Evolutionary conservation across 2,888 invertebrate species (phyloP), one percentile per base, ranked within the genome.

Genomic region (Orthosia cruda): DNA sequence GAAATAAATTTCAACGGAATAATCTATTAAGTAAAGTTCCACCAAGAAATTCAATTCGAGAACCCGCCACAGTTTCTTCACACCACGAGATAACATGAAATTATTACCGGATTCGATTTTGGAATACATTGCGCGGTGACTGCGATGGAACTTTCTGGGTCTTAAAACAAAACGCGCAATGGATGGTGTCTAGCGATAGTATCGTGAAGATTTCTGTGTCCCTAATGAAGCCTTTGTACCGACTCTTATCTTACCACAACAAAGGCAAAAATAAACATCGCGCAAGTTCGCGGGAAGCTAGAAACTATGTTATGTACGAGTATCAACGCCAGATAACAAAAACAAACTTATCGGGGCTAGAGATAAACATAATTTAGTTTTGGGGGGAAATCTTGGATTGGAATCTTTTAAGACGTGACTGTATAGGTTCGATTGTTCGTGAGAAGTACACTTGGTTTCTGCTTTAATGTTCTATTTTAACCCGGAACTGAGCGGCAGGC

Each of bases 191-290:
- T 13, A 9, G 12, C 12, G 15, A 15, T 13, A 26, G 18, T n/a
- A 47, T 72, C 63, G 32, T 2, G 2, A 57, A 15, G 32, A 61
- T 20, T 50, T 52, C 23, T 32, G 66, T 40, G 50, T 55, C 26
- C 23, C 5, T 67, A 77, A 70, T 79, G 63, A 66, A 71, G 63
- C 59, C 73, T 71, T 74, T 71, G 80, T 78, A 74, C 62, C 2
- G 57, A 73, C 63, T 80, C 71, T 85, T 85, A 83, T 79, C 86
- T 79, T 55, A 66, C 79, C 80, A 75, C 77, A 80, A 87, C 87
- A 87, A 86, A 85, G 74, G 75, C 85, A 71, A 84, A 86, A 84
- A 87, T 86, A 88, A 88, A 88, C 77, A 86, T 72, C 49, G 67
- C 52, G n/a, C 32, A 78, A 86, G 85, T 86, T 84, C 55, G 62